A percentile compares a stretch with the other conserved stretches of the same genome.
Evolutionary conservation across 2,113 vertebrate genomes (phyloP).

Genomic region (Rhea americana): DNA sequence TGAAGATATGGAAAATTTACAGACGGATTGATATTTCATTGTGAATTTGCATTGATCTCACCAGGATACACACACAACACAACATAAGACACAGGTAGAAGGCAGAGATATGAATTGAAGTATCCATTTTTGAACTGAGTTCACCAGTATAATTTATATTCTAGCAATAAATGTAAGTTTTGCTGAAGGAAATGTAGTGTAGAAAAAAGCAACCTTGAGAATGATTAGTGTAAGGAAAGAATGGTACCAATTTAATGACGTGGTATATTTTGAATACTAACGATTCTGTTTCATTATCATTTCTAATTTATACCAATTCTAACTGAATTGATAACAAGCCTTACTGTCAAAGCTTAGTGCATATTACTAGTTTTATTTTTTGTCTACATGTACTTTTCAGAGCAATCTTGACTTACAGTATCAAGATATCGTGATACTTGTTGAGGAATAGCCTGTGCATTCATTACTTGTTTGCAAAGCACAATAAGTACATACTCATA

Average conservation of each 20-base stretch:
- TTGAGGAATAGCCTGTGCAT: not conserved
- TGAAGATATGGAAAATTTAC: not conserved
- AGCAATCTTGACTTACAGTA: not conserved
- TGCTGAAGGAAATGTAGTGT: not conserved
- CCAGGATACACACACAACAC: not conserved
- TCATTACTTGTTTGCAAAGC: constrained; percentile 3
- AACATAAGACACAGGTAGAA: not conserved
- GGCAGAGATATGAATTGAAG: not conserved
- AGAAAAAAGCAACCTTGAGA: not conserved
- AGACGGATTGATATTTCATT: not conserved
- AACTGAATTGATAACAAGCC: not conserved
- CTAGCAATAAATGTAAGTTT: not conserved
- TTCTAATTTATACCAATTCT: not conserved
- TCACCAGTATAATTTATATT: not conserved
- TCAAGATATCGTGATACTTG: not conserved
- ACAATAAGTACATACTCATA: not conserved
- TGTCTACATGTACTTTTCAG: not conserved
- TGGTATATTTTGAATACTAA: not conserved
- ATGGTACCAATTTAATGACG: not conserved
- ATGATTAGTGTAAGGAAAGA: not conserved
- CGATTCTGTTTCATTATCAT: not conserved
- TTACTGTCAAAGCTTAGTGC: not conserved
- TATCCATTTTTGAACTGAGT: not conserved
- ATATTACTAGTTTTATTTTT: not conserved
- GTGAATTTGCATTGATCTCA: not conserved